These are phyloP conservation scores for Nebria ingens DNA, from an alignment of 1,140 invertebrate genomes.

Conservation along the genomic window DNA sequence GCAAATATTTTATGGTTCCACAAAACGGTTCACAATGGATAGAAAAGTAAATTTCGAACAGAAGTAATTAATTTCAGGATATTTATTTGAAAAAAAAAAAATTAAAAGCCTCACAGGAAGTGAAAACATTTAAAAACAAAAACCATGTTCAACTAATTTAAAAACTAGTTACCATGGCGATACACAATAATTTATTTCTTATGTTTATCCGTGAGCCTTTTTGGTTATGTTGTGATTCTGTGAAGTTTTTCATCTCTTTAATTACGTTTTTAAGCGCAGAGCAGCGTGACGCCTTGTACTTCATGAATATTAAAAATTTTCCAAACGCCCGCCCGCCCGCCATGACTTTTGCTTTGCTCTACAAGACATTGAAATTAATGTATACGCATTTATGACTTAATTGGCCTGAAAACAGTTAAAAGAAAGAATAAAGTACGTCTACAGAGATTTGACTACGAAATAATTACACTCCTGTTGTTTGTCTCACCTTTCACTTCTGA, in stretches of 20 bases:
- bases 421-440: too few relatives aligned
- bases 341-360: too few relatives aligned
- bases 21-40: too few relatives aligned
- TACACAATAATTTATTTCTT: background rate
- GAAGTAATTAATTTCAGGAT: background rate
- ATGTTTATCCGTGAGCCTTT: background rate
- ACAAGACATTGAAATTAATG: background rate
- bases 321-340: too few relatives aligned
- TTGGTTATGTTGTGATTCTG: background rate
- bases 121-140: background rate
- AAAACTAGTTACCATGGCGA: too few relatives aligned
- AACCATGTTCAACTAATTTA: too few relatives aligned
- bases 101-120: background rate
- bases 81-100: background rate
- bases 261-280: background rate
- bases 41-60: too few relatives aligned
- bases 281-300: background rate
- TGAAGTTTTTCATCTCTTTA: background rate
- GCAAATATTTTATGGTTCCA: too few relatives aligned
- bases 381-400: background rate
- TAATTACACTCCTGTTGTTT: too few relatives aligned
- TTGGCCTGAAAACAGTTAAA: background rate
- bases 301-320: background rate
- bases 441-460: background rate
- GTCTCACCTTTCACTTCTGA: background rate